Evolutionary conservation across 35 echinoderm and acorn worm species (phyloP), one percentile per base, ranked within the genome.

Genomic region (Strongylocentrotus purpuratus): DNA sequence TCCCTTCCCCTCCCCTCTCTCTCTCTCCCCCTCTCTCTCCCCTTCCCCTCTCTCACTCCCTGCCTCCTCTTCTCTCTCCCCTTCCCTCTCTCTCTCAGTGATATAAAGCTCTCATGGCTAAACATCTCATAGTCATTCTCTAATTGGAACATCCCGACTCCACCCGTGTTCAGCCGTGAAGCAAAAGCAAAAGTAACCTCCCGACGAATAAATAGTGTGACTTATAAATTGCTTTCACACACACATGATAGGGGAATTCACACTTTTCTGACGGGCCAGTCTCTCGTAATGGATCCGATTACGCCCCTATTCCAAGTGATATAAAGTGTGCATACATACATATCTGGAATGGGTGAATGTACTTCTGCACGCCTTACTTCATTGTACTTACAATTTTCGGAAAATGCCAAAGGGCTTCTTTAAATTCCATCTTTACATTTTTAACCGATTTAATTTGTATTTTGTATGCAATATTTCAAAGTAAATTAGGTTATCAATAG

Each of bases 171-270:
- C 65, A 28, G 65, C 65, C 28, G 65, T 78, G 65, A 78, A 78
- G 65, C 25, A 78, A 78, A 78, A 78, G 65, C 25, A 78, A 78
- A 78, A 78, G 65, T n/a, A 78, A 78, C 65, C 20, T 78, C 65
- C 50, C 22, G 65, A 78, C 65, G 7, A 78, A 78, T 78, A n/a
- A 7, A 78, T 78, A 78, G 65, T 78, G 65, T 78, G 65, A 78
- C 65, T 78, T 78, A 78, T 78, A 78, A 78, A 78, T 78, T 78
- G 65, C 22, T 78, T 78, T 78, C 65, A 78, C 65, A 78, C 65
- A 78, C 65, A 78, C 65, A 22, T 78, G 20, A 78, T 78, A 78
- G 65, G 65, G 7, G 22, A 78, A 78, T 78, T 78, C 65, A 78
- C 65, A n/a, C 20, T 78, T 78, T 78, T 78, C 22, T 78, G 65